These are phyloP conservation scores for Cotesia glomerata DNA, from an alignment of 1,140 invertebrate species.

Conservation along the genomic window DNA sequence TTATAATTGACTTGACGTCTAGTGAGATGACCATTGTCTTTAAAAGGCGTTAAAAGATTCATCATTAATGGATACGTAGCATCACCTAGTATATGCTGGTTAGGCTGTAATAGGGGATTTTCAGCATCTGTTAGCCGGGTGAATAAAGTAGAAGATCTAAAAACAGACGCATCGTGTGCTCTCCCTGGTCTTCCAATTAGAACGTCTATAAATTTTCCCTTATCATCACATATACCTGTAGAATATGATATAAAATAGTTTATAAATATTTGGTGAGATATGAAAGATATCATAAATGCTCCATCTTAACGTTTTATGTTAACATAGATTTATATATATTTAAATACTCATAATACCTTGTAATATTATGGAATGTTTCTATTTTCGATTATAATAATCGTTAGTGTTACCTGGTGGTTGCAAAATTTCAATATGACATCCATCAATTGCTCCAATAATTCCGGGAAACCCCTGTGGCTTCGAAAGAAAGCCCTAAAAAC, in stretches of 20 bases:
- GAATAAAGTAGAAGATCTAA: slow-evolving; percentile 31
- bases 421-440: slow-evolving; percentile 34
- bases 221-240: slow-evolving; percentile 26
- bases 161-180: slow-evolving; percentile 39
- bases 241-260: background rate
- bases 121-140: slow-evolving; percentile 33
- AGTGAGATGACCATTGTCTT: slow-evolving; percentile 33
- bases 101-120: slow-evolving; percentile 21
- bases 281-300: background rate
- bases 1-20: slow-evolving; percentile 29
- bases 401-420: slow-evolving; percentile 24
- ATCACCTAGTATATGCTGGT: slow-evolving; percentile 34
- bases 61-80: slow-evolving; percentile 35
- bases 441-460: slow-evolving; percentile 35
- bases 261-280: background rate
- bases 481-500: too few species aligned
- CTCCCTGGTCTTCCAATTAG: slow-evolving; percentile 40
- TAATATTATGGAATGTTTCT: slow-evolving; percentile 33
- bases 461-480: slow-evolving; percentile 13
- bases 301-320: background rate
- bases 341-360: slow-evolving; percentile 27
- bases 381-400: slow-evolving; percentile 36
- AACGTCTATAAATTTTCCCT: slow-evolving; percentile 36
- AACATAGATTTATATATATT: background rate
- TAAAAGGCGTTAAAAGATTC: slow-evolving; percentile 38